Evolutionary conservation across 2,888 invertebrate genomes (phyloP).

Genomic region (Acleris laterana): DNA sequence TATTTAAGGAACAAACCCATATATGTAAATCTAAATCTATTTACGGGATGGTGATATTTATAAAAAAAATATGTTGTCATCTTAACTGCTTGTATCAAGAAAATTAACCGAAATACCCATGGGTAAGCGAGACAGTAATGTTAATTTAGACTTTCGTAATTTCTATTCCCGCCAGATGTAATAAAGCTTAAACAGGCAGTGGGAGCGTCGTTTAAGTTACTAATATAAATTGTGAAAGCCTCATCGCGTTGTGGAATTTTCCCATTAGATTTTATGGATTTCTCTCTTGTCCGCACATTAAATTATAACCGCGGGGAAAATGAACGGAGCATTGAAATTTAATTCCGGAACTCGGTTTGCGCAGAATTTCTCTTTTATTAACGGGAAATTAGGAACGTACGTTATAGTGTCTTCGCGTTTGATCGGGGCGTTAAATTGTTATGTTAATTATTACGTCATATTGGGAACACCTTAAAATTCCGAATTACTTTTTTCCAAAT

Average conservation of each 20-base stretch:
- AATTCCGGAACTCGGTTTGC: conserved; percentile 58
- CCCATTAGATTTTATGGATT: conserved; percentile 81
- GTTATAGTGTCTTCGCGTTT: conserved; percentile 36
- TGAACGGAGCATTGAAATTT: conserved; percentile 64
- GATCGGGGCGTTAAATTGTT: background rate
- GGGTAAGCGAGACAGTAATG: background rate
- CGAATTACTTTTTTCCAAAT: no score
- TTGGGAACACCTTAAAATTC: no score
- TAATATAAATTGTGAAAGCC: conserved; percentile 75
- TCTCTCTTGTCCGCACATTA: conserved; percentile 75
- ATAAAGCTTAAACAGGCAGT: conserved; percentile 58
- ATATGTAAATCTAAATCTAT: no score
- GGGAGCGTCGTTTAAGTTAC: conserved; percentile 55
- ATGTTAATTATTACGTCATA: no score
- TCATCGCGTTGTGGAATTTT: conserved; percentile 72
- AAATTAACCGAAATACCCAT: background rate
- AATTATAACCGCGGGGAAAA: conserved; percentile 74
- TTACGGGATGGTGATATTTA: no score
- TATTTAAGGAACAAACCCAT: no score
- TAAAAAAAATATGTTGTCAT: no score
- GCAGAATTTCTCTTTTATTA: conserved; percentile 49
- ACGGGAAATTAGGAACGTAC: conserved; percentile 46
- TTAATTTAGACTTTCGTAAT: conserved; percentile 36
- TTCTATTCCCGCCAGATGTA: conserved; percentile 45
- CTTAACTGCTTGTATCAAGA: background rate